Base-by-base conservation (phyloP, 2,888 invertebrate genomes). In the Chymomyza fuscimana region DNA sequence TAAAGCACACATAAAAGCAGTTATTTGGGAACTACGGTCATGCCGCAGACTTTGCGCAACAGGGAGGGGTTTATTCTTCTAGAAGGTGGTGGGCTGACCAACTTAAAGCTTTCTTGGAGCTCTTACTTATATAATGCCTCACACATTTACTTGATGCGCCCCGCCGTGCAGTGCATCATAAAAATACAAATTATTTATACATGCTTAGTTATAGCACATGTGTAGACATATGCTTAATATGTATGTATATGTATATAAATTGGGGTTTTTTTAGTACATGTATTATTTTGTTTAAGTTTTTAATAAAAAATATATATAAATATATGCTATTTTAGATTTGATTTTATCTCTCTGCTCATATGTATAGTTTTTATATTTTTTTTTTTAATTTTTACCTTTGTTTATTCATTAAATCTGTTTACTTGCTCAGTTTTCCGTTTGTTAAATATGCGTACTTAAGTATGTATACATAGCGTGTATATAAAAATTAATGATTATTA, bases 241-340 rank as follows among this genome's bases (percentile, higher is more conserved):
- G 76, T 75, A 82, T 86, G 67, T 75, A 71, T 79, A 64, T 86
- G 76, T 75, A 82, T 86, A 69, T 75, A 65, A 71, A 69, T 69
- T 51, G 52, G 70, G 80, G 73, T 77, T 69, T 67, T 25, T 87
- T 69, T 83, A 87, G 82, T 88, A 84, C 84, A 81, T 77, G 69
- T 76, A 65, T 75, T 61, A 82, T 65, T 68, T 65, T 25, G n/a
- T 67, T 70, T 72, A 66, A 63, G 51, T 73, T 76, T 82, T 80
- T 82, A 78, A 82, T 82, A 87, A 87, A 87, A 87, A 84, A 85
- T 82, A 88, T 84, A 84, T 87, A 86, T 84, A 84, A 84, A 84
- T 79, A 88, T 86, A 84, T 81, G 79, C 85, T 84, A 87, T 79
- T 87, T 81, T 86, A 72, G 78, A 88, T 88, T 88, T 88, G 84